Conservation (phyloP, 2,888 invertebrate genomes). For the Fissipunctia ypsillon region DNA sequence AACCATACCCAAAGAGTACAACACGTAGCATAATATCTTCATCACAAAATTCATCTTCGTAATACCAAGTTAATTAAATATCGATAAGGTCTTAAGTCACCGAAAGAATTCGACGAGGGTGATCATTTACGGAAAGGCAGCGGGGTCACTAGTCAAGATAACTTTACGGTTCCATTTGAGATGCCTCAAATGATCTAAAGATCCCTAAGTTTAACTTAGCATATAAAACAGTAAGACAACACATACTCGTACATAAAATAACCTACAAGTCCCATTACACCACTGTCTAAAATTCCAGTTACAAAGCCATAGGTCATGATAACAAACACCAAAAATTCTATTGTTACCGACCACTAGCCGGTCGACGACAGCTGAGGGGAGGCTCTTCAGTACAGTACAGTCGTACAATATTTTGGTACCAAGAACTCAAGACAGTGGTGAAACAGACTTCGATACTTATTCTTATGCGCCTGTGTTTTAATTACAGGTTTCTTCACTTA, state of each 20-base stretch:
- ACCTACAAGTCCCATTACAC: background rate
- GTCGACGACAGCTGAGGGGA: too few species aligned
- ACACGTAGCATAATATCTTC: background rate
- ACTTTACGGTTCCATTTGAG: background rate
- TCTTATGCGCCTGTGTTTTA: slow-evolving; percentile 54
- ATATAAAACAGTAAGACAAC: background rate
- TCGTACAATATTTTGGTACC: background rate
- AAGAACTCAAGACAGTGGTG: background rate
- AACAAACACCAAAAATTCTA: too few species aligned
- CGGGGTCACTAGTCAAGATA: background rate
- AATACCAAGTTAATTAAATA: background rate
- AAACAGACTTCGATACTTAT: slow-evolving; percentile 25
- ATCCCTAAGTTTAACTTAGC: background rate
- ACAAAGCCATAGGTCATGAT: background rate
- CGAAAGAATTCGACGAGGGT: background rate
- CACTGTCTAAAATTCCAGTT: background rate
- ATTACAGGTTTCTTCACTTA: slow-evolving; percentile 58
- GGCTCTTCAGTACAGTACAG: background rate
- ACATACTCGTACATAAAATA: background rate
- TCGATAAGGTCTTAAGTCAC: background rate
- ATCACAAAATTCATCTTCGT: background rate
- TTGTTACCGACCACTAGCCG: too few species aligned
- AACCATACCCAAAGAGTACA: background rate
- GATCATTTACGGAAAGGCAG: background rate
- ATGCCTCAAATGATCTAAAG: background rate